Base-by-base conservation (phyloP, 2,113 vertebrate species). In the Pogona vitticeps region DNA sequence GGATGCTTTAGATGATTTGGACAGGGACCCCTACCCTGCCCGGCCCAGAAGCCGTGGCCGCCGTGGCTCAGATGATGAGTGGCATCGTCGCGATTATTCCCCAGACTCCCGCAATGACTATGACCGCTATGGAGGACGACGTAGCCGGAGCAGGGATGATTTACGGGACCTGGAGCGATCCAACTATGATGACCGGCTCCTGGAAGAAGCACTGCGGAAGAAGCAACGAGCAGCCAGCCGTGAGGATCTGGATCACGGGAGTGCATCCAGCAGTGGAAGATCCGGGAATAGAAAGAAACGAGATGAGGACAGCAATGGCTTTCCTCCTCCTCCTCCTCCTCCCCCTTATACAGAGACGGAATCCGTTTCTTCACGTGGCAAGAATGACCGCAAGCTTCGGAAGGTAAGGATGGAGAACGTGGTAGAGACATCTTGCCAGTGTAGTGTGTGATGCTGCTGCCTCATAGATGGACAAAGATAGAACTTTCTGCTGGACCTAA, bases 71-170 rank as follows among this genome's bases (percentile, higher is more conserved):
- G 95, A 92, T 2, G 90, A 95, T 0, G 91, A 92, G 88, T 93
- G 95, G 70, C 87, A 95, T 28, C 93, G 90, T 0, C 95, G 95
- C 0, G 96, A 96, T 83, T 93, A 96, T 78, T 96, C 96, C 10
- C 96, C 97, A 0, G 96, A 96, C 0, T 81, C 86, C 40, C 93
- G 88, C 0, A 82, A 92, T 0, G 83, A 93, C 0, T 84, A 84
- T 80, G 88, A 91, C 0, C 95, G 85, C 67, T 87, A 96, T 0
- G 88, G 84, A 8, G 94, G 95, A 6, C 95, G 90, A 0, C 96
- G 98, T 26, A 98, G 96, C 89, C 97, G 95, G 76, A 98, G 98
- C 87, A 96, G 98, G 0, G 98, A 98, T 1, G 98, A 98, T 70
- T 93, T 98, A 80, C 93, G 94, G 93, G 94, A 95, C 71, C 72